Evolutionary conservation across 2,797 vertebrate genomes (phyloP), one percentile per base, ranked within the genome.

Genomic region (Siniperca undulata): DNA sequence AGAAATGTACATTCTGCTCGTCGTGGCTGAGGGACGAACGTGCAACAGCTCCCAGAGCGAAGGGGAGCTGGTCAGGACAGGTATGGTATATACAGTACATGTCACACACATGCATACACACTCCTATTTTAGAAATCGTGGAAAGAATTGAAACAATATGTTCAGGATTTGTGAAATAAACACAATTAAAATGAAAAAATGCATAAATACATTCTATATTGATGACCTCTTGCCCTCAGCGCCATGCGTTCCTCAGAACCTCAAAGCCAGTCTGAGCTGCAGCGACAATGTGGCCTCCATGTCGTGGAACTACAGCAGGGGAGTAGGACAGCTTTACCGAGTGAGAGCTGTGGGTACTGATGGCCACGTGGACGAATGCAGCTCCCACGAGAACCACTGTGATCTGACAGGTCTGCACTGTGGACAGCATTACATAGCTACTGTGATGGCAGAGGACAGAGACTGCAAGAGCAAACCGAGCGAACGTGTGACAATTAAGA

Each of bases 41-140:
- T 97, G 96, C 90, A 96, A 95, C 85, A 96, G 96, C 85, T 94
- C 94, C 11, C 91, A 94, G 87, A 96, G 94, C 20, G 16, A 62
- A 3, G 84, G 81, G 22, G 2, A 46, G 7, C 74, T 95, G 10
- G 76, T 94, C 59, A 90, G 91, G 71, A 95, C 96, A 88, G 95
- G 96, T 96, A 79, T 0, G 46, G 11, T 10, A 34, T 2, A 66
- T 8, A 38, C 22, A 42, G 3, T 14, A 52, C 48, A 62, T 8
- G 8, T 30, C 56, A 48, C n/a, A 22, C 17, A 62, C 9, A 42
- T 27, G 12, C 58, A 56, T 5, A 46, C 20, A 53, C 7, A 58
- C 38, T 38, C 48, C 5, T 48, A 1, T 20, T 74, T 24, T 20
- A 40, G 16, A 74, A 55, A 40, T 7, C 1, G 5, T 14, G 13